A percentile compares a stretch with the other conserved stretches of the same genome.
Conservation (phyloP, 2,113 vertebrate species). For the Sminthopsis crassicaudata region DNA sequence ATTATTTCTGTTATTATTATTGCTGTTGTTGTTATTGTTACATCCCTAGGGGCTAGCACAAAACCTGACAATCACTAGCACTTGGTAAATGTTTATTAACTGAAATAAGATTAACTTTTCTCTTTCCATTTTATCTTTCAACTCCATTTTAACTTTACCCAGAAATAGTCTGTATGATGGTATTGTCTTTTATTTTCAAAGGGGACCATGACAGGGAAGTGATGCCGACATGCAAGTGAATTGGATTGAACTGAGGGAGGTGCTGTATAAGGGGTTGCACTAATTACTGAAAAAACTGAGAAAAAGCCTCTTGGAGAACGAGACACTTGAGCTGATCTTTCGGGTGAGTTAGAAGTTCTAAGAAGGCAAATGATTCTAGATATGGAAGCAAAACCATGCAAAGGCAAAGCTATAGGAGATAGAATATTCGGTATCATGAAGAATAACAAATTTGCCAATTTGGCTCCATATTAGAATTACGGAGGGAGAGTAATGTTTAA, state of each 20-base stretch:
- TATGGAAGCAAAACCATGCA: background rate
- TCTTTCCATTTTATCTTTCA: background rate
- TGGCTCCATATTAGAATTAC: background rate
- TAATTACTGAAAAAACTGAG: background rate
- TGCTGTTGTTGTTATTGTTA: background rate
- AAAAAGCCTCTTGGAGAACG: background rate
- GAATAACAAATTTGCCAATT: background rate
- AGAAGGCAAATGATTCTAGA: background rate
- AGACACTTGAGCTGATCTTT: background rate
- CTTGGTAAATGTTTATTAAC: background rate
- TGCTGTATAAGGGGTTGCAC: too few species aligned
- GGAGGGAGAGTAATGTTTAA: background rate
- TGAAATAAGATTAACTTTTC: too few species aligned
- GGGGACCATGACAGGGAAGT: too few species aligned
- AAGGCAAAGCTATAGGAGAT: background rate
- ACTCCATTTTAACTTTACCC: background rate
- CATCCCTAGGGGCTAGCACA: background rate
- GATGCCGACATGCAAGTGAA: too few species aligned
- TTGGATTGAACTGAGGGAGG: too few species aligned
- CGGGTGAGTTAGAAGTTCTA: background rate
- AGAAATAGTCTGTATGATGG: background rate
- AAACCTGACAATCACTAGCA: background rate
- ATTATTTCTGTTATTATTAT: background rate
- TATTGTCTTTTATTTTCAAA: background rate
- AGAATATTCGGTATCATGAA: background rate